Evolutionary conservation across 2,113 vertebrate species (phyloP).

Genomic region (Platichthys stellatus): DNA sequence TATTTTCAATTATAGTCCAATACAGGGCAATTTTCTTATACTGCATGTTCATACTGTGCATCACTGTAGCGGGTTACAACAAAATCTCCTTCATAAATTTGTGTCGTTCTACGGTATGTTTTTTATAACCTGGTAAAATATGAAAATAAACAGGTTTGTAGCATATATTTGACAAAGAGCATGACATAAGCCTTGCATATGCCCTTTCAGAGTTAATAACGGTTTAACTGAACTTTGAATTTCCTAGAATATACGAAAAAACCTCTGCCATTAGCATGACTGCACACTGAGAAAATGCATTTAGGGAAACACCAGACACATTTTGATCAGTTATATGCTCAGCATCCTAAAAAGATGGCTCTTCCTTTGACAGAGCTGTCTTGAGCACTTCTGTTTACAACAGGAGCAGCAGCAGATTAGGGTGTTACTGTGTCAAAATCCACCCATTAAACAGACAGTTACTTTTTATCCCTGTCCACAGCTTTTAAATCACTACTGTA

Average conservation of each 20-base stretch:
- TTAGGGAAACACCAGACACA: slow-evolving; percentile 25
- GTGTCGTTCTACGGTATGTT: not conserved
- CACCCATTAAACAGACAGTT: slow-evolving; percentile 72
- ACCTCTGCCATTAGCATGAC: slow-evolving; percentile 13
- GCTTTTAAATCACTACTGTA: slow-evolving; percentile 75
- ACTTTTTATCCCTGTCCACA: slow-evolving; percentile 62
- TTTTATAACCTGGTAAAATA: not conserved
- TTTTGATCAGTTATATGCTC: slow-evolving; percentile 53
- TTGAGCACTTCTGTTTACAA: slow-evolving; percentile 74
- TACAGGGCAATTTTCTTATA: too few relatives aligned
- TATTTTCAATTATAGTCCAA: too few relatives aligned
- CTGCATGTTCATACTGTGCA: too few relatives aligned
- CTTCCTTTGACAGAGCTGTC: slow-evolving; percentile 70
- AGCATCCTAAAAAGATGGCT: slow-evolving; percentile 38
- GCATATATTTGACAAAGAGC: slow-evolving; percentile 4
- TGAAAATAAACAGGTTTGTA: not conserved
- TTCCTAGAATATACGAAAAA: not conserved
- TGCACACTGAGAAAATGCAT: slow-evolving; percentile 16
- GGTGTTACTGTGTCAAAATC: slow-evolving; percentile 75
- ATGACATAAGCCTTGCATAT: not conserved
- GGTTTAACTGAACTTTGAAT: slow-evolving; percentile 1
- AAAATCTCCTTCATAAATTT: too few relatives aligned
- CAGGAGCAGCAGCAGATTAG: slow-evolving; percentile 74
- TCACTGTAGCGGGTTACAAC: too few relatives aligned
- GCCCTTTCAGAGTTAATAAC: not conserved